Conservation (phyloP, 2,888 invertebrate species). For the Helleia helle region DNA sequence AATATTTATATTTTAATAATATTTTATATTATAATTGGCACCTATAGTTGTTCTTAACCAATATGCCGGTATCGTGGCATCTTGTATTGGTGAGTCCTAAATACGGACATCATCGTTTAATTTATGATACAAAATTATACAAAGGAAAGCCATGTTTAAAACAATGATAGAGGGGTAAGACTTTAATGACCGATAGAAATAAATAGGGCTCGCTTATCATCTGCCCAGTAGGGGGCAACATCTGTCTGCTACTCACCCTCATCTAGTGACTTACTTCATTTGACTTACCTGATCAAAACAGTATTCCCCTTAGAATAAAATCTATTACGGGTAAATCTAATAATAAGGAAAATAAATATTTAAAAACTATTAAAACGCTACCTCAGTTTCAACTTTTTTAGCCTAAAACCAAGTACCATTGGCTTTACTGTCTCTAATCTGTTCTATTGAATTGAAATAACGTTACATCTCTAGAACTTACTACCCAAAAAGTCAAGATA, state of each 20-base stretch:
- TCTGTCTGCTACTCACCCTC: constrained; percentile 41
- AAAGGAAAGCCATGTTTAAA: constrained; percentile 8
- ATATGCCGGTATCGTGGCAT: no score
- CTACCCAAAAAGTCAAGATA: no score
- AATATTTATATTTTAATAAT: no score
- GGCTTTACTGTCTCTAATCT: no score
- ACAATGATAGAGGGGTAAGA: constrained; percentile 18
- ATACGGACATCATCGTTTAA: neutral
- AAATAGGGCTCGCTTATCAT: constrained; percentile 40
- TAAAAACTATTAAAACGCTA: no score
- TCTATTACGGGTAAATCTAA: neutral
- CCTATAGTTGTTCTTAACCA: no score
- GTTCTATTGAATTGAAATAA: no score
- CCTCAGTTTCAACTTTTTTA: no score
- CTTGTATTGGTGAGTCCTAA: neutral
- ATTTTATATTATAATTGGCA: no score
- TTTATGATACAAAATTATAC: constrained; percentile 2
- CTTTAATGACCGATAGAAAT: constrained; percentile 18
- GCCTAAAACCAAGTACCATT: no score
- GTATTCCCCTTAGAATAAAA: neutral
- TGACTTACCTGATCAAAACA: constrained; percentile 5
- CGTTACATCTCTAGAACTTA: no score
- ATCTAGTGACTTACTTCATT: neutral
- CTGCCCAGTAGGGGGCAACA: constrained; percentile 61
- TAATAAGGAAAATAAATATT: no score